These are phyloP conservation scores for Oryzias celebensis DNA, from an alignment of 2,113 vertebrate species.

Conservation along the genomic window DNA sequence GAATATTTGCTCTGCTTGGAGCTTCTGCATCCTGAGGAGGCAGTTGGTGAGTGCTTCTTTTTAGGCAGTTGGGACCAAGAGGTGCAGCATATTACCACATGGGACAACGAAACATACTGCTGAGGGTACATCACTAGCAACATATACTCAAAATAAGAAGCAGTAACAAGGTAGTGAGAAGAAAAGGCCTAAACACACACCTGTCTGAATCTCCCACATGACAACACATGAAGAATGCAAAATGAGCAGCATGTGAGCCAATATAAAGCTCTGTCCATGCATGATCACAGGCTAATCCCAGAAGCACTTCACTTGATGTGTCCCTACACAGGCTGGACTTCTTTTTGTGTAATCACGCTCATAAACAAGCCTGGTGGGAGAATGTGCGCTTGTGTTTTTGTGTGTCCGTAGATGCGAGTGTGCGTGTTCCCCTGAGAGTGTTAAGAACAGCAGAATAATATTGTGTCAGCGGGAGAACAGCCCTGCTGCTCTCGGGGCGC, in stretches of 20 bases:
- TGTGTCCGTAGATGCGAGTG: slow-evolving; percentile 7
- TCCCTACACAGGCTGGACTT: slow-evolving; percentile 50
- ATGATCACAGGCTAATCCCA: slow-evolving; percentile 8
- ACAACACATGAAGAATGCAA: slow-evolving; percentile 16
- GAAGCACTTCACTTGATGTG: slow-evolving; percentile 36
- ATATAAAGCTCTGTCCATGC: background rate
- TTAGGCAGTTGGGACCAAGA: slow-evolving; percentile 13
- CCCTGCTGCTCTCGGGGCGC: slow-evolving; percentile 53
- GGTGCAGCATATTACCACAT: slow-evolving; percentile 8
- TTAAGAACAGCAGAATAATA: slow-evolving; percentile 73
- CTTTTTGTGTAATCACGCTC: slow-evolving; percentile 44
- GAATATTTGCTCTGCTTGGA: slow-evolving; percentile 31
- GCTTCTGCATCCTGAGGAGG: slow-evolving; percentile 9
- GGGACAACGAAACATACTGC: slow-evolving; percentile 26
- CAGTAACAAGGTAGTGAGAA: slow-evolving; percentile 10
- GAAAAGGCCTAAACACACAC: slow-evolving; percentile 17
- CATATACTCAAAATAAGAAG: slow-evolving; percentile 16
- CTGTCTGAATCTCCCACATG: slow-evolving; percentile 33
- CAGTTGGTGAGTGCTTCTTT: slow-evolving; percentile 10
- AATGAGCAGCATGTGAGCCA: slow-evolving; percentile 2
- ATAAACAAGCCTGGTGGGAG: slow-evolving; percentile 62
- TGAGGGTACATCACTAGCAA: slow-evolving; percentile 33
- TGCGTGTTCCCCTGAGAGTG: slow-evolving; percentile 55
- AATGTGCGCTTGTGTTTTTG: slow-evolving; percentile 15
- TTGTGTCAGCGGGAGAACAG: slow-evolving; percentile 64